Conservation (phyloP, 2,113 vertebrate genomes). For the Desmodus rotundus region DNA sequence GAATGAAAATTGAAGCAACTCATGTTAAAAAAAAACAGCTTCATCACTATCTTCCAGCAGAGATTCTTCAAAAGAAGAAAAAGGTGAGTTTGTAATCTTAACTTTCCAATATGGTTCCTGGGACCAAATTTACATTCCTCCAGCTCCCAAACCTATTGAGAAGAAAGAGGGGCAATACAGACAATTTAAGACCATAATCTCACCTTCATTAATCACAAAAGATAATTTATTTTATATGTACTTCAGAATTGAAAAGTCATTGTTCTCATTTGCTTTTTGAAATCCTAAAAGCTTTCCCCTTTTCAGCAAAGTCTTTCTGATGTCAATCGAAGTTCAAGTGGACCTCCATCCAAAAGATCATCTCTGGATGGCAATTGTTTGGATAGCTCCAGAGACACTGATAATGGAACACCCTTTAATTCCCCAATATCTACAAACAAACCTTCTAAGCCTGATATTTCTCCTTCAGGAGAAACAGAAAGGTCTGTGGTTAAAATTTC, state of each 20-base stretch:
- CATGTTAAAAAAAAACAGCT: constrained; percentile 97
- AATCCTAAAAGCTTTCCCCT: constrained; percentile 35
- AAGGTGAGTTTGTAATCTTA: constrained; percentile 82
- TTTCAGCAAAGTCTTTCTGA: constrained; percentile 89
- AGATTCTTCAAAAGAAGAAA: constrained; percentile 93
- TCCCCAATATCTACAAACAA: constrained; percentile 81
- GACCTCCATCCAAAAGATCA: constrained; percentile 84
- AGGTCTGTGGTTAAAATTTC: constrained; percentile 78
- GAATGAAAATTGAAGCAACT: constrained; percentile 97
- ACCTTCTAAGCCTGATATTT: constrained; percentile 76
- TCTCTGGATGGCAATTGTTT: constrained; percentile 87
- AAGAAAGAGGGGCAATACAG: background rate
- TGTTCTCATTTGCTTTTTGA: constrained; percentile 37
- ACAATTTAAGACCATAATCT: background rate
- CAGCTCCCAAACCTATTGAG: background rate
- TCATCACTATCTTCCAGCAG: constrained; percentile 92
- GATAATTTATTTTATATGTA: background rate
- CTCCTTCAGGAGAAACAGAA: constrained; percentile 77
- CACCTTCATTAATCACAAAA: background rate
- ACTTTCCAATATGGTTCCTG: background rate
- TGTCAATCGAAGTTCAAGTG: constrained; percentile 83
- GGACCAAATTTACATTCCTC: background rate
- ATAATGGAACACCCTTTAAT: constrained; percentile 85
- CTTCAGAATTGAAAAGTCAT: constrained; percentile 27
- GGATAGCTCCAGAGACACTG: constrained; percentile 88